Evolutionary conservation across 1,140 invertebrate species (phyloP).

Genomic region (Scaptomyza hsui): DNA sequence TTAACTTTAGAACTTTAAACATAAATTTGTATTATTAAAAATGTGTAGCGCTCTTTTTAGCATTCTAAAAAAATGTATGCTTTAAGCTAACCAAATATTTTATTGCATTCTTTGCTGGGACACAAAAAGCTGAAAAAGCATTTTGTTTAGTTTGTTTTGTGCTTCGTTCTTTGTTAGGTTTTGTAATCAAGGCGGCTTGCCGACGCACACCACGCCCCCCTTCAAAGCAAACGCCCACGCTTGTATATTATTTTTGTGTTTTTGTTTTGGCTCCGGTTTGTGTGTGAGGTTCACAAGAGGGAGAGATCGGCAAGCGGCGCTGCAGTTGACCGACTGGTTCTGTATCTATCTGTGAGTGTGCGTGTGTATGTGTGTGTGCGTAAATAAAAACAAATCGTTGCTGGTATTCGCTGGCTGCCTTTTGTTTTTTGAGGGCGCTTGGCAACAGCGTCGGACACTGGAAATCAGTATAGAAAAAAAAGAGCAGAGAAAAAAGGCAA

Average conservation of each 20-base stretch:
- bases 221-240: conserved; percentile 10
- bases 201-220: not conserved
- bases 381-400: conserved; percentile 62
- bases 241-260: conserved; percentile 64
- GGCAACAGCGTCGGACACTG: conserved; percentile 52
- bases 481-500: conserved; percentile 17
- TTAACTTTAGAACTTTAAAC: not conserved
- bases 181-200: conserved; percentile 28
- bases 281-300: not conserved
- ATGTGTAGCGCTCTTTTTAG: conserved; percentile 6
- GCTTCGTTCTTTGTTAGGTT: conserved; percentile 35
- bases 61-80: not conserved
- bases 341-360: conserved; percentile 9
- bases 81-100: not conserved
- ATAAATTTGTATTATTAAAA: not conserved
- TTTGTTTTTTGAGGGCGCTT: conserved; percentile 71
- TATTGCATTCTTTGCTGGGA: conserved; percentile 32
- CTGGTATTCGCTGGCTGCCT: conserved; percentile 33
- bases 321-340: conserved; percentile 62
- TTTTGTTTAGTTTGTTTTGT: conserved; percentile 30
- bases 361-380: conserved; percentile 18
- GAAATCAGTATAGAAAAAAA: conserved; percentile 1
- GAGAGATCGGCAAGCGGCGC: conserved; percentile 31
- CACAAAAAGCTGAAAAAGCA: conserved; percentile 8
- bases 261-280: conserved; percentile 75